Conservation (phyloP, 2,888 invertebrate species). For the Lampropteryx suffumata region DNA sequence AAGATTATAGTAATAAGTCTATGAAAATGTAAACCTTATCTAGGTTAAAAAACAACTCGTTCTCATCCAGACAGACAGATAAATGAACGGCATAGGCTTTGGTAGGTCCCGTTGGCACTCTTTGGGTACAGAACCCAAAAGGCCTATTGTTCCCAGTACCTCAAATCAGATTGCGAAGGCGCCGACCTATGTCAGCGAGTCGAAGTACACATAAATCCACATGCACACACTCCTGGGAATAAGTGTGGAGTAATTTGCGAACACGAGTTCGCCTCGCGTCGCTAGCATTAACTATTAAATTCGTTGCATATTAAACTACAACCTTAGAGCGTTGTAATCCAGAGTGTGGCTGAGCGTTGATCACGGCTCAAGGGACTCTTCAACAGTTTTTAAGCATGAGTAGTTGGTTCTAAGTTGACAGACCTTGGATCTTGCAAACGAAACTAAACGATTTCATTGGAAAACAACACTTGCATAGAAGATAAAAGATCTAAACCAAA, state of each 20-base stretch:
- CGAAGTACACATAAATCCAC: constrained; percentile 71
- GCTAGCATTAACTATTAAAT: constrained; percentile 81
- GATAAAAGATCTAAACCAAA: too few relatives aligned
- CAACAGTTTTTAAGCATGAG: constrained; percentile 47
- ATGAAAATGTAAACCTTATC: too few relatives aligned
- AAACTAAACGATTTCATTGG: neutral
- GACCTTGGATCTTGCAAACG: constrained; percentile 8
- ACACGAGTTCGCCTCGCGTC: constrained; percentile 67
- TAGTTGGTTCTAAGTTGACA: constrained; percentile 24
- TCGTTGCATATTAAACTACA: constrained; percentile 81
- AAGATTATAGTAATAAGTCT: too few relatives aligned
- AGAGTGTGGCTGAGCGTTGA: constrained; percentile 53
- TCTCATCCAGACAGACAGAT: too few relatives aligned
- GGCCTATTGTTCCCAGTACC: constrained; percentile 4
- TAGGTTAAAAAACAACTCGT: too few relatives aligned
- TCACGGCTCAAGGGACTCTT: constrained; percentile 50
- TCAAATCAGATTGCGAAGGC: constrained; percentile 54
- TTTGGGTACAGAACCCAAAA: too few relatives aligned
- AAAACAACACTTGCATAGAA: too few relatives aligned
- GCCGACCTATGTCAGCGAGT: constrained; percentile 61
- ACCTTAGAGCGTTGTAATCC: constrained; percentile 66
- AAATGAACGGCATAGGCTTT: too few relatives aligned
- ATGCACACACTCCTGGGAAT: constrained; percentile 59
- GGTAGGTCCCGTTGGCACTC: too few relatives aligned
- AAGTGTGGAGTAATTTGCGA: constrained; percentile 78